Base-by-base conservation (phyloP, 2,888 invertebrate genomes). In the Quadriops clusia region DNA sequence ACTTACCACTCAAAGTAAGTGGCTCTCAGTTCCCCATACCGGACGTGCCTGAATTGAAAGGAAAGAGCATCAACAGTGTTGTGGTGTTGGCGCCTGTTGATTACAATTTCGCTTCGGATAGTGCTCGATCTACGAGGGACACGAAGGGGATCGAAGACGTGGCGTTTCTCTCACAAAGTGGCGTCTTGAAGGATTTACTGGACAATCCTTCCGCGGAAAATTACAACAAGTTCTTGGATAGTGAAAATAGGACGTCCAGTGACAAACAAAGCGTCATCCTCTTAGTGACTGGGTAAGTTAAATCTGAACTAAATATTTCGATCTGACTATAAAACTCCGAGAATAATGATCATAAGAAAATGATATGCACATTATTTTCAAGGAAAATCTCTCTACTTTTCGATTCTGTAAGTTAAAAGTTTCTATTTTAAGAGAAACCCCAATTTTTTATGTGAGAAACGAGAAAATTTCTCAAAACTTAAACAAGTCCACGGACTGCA, bases 21-120 rank as follows among this genome's bases (percentile, higher is more conserved):
- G 86, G 86, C 1, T 76, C 82, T 15, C 79, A 84, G 45, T 87
- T 87, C 51, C 86, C 87, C 3, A 69, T 86, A 29, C 86, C 86
- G 3, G 80, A 84, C 50, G 76, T 74, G 13, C 72, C 74, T n/a
- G 74, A 77, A 49, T 57, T 87, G 13, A 70, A 69, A 47, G 83
- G 81, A 26, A 77, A 78, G 49, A 76, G 70, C 52, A 75, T 87
- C n/a, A 75, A 82, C 6, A 85, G 85, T 50, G 85, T 87, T 2
- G 86, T 87, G 2, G 84, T 86, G 2, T 56, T 87, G 38, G 86
- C 86, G 3, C 86, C 86, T 0, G 81, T 86, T 2, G 77, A 81
- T 54, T 80, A 81, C 34, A 74, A 74, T 51, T 68, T 67, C 43
- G n/a, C n/a, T n/a, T 48, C 56, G 15, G 59, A 46, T 37, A 63